A percentile compares a stretch with the other conserved stretches of the same genome.
These are phyloP conservation scores for Ciconia maguari DNA, from an alignment of 2,113 vertebrate genomes.

Conservation along the genomic window DNA sequence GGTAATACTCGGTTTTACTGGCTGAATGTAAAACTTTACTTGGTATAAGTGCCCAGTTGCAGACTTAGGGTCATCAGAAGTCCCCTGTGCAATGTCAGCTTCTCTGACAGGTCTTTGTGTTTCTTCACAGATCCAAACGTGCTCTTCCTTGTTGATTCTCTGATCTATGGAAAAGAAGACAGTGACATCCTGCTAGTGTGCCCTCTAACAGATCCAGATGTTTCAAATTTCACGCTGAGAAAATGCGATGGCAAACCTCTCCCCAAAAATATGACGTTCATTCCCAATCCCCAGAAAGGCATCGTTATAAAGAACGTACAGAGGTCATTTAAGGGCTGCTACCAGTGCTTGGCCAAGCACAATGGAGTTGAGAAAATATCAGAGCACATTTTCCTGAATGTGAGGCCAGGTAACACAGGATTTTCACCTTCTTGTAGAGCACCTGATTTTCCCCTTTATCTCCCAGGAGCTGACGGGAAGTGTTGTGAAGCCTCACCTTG, in stretches of 20 bases:
- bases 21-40: neutral
- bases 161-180: conserved; percentile 78
- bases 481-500: neutral
- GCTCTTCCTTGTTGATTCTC: conserved; percentile 81
- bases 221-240: conserved; percentile 79
- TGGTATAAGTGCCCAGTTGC: neutral
- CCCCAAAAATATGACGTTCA: conserved; percentile 74
- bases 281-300: conserved; percentile 81
- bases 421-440: neutral
- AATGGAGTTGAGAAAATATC: conserved; percentile 56
- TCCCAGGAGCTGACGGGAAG: neutral
- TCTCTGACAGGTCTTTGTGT: conserved; percentile 2
- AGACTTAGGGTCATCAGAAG: neutral
- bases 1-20: neutral
- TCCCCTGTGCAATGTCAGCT: neutral
- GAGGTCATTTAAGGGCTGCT: conserved; percentile 82
- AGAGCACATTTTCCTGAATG: conserved; percentile 61
- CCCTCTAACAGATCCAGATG: conserved; percentile 85
- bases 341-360: conserved; percentile 81
- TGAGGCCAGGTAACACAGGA: conserved; percentile 74
- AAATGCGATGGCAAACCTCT: conserved; percentile 74
- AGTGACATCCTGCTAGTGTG: conserved; percentile 81
- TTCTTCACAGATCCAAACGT: conserved; percentile 81
- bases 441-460: neutral
- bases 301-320: conserved; percentile 78